These are phyloP conservation scores for Dasyprocta punctata DNA, from an alignment of 2,113 vertebrate species.

Conservation along the genomic window DNA sequence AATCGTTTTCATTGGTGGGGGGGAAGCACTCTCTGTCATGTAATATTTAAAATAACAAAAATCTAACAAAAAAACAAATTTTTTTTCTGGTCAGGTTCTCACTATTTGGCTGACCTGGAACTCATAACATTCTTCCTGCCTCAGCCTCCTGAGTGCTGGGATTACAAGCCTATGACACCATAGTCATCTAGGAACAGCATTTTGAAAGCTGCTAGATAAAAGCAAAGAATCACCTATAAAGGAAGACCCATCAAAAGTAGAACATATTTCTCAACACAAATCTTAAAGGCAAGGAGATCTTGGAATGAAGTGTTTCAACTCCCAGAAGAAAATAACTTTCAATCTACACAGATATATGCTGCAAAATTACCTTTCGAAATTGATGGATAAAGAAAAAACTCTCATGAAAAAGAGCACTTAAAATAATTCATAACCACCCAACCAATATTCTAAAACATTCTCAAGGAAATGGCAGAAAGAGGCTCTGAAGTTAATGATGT, in stretches of 20 bases:
- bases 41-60: neutral
- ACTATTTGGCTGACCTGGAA: neutral
- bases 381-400: neutral
- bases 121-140: neutral
- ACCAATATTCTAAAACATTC: neutral
- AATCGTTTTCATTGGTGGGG: neutral
- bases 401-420: neutral
- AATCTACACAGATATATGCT: neutral
- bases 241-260: neutral
- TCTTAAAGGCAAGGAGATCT: neutral
- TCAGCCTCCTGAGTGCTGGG: neutral
- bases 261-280: too few species aligned
- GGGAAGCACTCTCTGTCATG: neutral
- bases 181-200: neutral
- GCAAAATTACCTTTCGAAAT: neutral
- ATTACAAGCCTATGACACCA: neutral
- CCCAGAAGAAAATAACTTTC: neutral
- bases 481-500: neutral
- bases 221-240: neutral
- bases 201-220: neutral
- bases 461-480: neutral
- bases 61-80: neutral
- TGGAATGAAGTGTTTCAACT: neutral
- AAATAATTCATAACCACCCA: neutral
- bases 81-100: neutral